Percentiles rank a stretch among this genome's conserved stretches.
Conservation (phyloP, 2,888 invertebrate genomes). For the Pterostichus niger region DNA sequence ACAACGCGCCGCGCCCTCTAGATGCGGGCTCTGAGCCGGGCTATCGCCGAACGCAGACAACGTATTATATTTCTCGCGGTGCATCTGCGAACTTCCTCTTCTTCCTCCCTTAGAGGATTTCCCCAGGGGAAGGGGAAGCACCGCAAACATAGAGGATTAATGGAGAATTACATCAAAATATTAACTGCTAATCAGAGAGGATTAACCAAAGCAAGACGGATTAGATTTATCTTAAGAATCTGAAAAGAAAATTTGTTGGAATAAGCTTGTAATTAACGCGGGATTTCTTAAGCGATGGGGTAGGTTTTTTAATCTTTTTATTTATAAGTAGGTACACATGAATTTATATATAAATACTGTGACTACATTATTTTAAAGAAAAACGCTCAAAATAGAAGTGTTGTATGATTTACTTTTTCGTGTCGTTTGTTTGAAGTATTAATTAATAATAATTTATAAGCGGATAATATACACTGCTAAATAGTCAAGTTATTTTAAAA, state of each 20-base stretch:
- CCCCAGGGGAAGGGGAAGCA: constrained; percentile 50
- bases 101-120: neutral
- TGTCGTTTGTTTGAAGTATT: no score
- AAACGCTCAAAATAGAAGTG: no score
- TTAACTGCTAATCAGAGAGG: constrained; percentile 69
- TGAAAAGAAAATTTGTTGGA: constrained; percentile 29
- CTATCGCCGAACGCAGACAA: neutral
- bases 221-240: constrained; percentile 50
- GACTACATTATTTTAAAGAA: no score
- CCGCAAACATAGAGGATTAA: constrained; percentile 68
- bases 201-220: constrained; percentile 56
- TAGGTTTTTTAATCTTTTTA: neutral
- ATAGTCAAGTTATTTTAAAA: no score
- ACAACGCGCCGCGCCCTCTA: constrained; percentile 4
- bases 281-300: neutral
- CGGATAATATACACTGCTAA: no score
- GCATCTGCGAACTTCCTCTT: constrained; percentile 46
- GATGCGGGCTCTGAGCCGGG: constrained; percentile 20
- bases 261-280: constrained; percentile 40
- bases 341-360: neutral
- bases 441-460: no score
- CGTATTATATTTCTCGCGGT: constrained; percentile 46
- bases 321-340: neutral
- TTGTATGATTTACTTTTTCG: no score
- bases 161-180: constrained; percentile 69